Base-by-base conservation (phyloP, 2,113 vertebrate species). In the Leptobrachium ailaonicum region DNA sequence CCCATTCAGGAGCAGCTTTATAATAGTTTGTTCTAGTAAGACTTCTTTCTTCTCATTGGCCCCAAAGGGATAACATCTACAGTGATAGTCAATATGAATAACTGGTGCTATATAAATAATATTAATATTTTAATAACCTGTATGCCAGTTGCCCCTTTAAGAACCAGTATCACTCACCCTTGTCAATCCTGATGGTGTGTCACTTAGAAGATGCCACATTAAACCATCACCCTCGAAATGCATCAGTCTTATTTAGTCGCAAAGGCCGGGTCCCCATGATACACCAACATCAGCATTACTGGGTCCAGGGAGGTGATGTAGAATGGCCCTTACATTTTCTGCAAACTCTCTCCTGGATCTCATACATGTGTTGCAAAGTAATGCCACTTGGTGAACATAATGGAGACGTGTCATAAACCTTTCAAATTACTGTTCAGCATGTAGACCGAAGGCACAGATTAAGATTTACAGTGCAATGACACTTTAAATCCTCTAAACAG, bases 401-500 rank as follows among this genome's bases (percentile, higher is more conserved):
- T n/a, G 47, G 58, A 71, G 72, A 71, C 13, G 70, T 77, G 73
- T 69, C 54, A 72, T 82, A 84, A 83, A 79, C 74, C 71, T 77
- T 80, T 75, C 63, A 77, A 82, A 44, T 68, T 53, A 42, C 79
- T 66, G 54, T 85, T 82, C 71, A 76, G 71, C 66, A 71, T 72
- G 67, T 80, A 32, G 13, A 63, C 77, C 64, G 53, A 41, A 72
- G 41, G 64, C 73, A 56, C 50, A 68, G 81, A 71, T 68, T 73
- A 75, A 71, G 75, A 72, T 69, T 77, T 81, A 70, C 58, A 70
- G 73, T 63, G 66, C 50, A 77, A 69, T 77, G 84, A 83, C 79
- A 80, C 82, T 79, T 82, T 75, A 87, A 89, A 89, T 88, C 85
- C 84, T 76, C 85, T 75, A 84, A 85, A 82, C 68, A 82, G 76